A percentile compares a stretch with the other conserved stretches of the same genome.
Evolutionary conservation across 1,140 invertebrate genomes (phyloP).

Genomic region (Heliothis subflexa): DNA sequence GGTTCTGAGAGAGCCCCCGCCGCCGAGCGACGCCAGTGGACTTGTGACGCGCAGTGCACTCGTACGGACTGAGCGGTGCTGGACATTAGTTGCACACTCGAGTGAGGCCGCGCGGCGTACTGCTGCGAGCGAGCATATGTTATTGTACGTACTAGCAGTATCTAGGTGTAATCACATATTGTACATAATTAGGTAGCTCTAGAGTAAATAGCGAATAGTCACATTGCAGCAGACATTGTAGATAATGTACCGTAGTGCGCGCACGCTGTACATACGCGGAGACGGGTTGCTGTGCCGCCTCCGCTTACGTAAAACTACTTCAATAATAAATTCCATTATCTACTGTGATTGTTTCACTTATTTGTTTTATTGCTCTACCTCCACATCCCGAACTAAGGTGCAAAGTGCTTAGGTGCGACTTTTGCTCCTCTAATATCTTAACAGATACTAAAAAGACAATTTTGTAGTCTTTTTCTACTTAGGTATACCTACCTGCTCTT

Average conservation of each 20-base stretch:
- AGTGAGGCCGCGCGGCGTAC: not conserved
- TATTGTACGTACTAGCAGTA: not conserved
- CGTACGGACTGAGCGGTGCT: not conserved
- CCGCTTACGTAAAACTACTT: slow-evolving; percentile 35
- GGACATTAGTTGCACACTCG: not conserved
- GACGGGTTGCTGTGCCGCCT: not conserved
- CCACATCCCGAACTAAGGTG: not conserved
- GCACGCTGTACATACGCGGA: not conserved
- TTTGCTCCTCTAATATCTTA: too few relatives aligned
- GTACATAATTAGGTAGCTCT: slow-evolving; percentile 15
- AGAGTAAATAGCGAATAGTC: slow-evolving; percentile 14
- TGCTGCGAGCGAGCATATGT: not conserved
- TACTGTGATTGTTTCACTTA: slow-evolving; percentile 59
- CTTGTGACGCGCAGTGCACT: not conserved
- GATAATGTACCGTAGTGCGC: not conserved
- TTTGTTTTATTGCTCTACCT: slow-evolving; percentile 50
- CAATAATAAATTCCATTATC: slow-evolving; percentile 59
- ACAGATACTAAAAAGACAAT: too few relatives aligned
- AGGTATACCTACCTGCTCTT: too few relatives aligned
- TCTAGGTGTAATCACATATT: slow-evolving; percentile 11
- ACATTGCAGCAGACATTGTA: slow-evolving; percentile 19
- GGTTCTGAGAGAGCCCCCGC: slow-evolving; percentile 79
- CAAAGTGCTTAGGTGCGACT: not conserved
- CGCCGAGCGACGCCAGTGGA: not conserved
- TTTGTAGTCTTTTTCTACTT: too few relatives aligned